Conservation (phyloP, 2,797 vertebrate species). For the Hyperoplus immaculatus region DNA sequence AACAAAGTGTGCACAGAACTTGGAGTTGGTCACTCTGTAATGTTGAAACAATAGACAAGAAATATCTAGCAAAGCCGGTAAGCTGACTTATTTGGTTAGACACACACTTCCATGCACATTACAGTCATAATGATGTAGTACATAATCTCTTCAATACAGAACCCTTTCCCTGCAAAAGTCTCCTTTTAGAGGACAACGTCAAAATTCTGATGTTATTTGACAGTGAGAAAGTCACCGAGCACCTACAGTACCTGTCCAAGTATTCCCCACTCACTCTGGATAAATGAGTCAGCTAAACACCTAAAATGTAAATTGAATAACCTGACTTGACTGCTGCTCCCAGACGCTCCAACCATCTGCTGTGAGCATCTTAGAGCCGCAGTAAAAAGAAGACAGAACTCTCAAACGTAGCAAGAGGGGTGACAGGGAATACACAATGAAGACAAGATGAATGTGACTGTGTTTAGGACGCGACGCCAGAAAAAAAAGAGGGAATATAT, state of each 20-base stretch:
- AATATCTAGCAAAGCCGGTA: slow-evolving; percentile 12
- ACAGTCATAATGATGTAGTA: neutral
- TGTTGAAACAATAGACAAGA: slow-evolving; percentile 6
- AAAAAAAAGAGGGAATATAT: slow-evolving; percentile 28
- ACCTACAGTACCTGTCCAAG: slow-evolving; percentile 23
- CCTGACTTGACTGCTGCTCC: slow-evolving; percentile 65
- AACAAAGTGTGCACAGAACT: slow-evolving; percentile 18
- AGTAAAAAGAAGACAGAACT: slow-evolving; percentile 60
- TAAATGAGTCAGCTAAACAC: slow-evolving; percentile 67
- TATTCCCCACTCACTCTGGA: slow-evolving; percentile 45
- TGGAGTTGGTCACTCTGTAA: neutral
- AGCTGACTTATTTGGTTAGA: slow-evolving; percentile 2
- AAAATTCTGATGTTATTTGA: slow-evolving; percentile 30
- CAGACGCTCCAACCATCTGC: slow-evolving; percentile 74
- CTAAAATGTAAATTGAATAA: slow-evolving; percentile 72
- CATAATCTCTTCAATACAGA: too few relatives aligned
- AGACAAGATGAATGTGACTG: slow-evolving; percentile 47
- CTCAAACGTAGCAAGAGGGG: slow-evolving; percentile 57
- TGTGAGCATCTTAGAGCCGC: slow-evolving; percentile 60
- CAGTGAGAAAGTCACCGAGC: slow-evolving; percentile 24
- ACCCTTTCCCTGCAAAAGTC: neutral
- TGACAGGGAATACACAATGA: slow-evolving; percentile 64
- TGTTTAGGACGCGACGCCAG: slow-evolving; percentile 32
- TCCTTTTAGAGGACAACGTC: neutral
- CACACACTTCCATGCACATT: neutral